Percentiles rank a stretch among this genome's conserved stretches.
phyloP scores from a whole-genome alignment of 2,797 vertebrate species.

The Gymnopithys bicolor region DNA sequence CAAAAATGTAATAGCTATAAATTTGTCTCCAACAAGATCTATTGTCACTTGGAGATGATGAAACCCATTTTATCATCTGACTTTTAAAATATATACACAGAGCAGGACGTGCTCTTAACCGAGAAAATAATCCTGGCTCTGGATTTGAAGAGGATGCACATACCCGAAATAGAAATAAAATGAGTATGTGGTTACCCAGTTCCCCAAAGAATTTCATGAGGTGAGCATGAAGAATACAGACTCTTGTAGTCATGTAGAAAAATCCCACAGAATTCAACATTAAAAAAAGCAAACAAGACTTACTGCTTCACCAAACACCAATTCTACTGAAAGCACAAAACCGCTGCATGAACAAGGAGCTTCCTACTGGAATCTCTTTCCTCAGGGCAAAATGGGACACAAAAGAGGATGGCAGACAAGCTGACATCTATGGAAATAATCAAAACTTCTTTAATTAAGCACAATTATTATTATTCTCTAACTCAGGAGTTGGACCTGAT shows the following conservation, averaged over 20 bases:
- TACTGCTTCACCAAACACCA: background rate
- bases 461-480: background rate
- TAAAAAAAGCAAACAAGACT: background rate
- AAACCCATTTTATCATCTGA: constrained; percentile 59
- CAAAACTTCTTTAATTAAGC: background rate
- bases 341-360: background rate
- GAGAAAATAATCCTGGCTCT: background rate
- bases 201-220: background rate
- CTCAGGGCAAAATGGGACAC: background rate
- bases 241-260: background rate
- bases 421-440: background rate
- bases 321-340: background rate
- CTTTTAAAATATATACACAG: constrained; percentile 38
- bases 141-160: background rate
- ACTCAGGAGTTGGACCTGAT: background rate
- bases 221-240: background rate
- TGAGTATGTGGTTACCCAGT: background rate
- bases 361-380: background rate
- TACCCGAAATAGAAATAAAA: background rate
- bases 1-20: constrained; percentile 70
- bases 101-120: background rate
- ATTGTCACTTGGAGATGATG: constrained; percentile 55
- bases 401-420: background rate
- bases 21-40: constrained; percentile 72
- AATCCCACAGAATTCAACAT: background rate